These are phyloP conservation scores for Scrobipalpa atriplicella DNA, from an alignment of 2,888 invertebrate species.

Conservation along the genomic window DNA sequence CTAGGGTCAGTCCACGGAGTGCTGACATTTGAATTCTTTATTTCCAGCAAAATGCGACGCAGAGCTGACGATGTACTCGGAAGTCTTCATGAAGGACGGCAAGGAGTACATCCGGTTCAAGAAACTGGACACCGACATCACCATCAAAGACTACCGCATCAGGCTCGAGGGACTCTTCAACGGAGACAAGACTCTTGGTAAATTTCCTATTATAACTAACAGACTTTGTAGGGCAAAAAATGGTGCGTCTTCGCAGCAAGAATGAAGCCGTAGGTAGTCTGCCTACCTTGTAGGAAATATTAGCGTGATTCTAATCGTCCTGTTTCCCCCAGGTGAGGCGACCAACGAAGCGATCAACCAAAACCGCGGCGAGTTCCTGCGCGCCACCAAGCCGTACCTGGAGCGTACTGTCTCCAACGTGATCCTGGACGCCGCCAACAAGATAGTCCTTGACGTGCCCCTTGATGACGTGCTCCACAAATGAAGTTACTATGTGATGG, in stretches of 20 bases:
- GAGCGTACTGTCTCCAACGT: constrained; percentile 79
- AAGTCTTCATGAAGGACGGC: constrained; percentile 62
- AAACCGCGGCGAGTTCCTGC: constrained; percentile 82
- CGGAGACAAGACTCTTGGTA: constrained; percentile 83
- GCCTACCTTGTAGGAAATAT: background rate
- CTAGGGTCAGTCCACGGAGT: too few relatives aligned
- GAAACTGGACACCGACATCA: constrained; percentile 73
- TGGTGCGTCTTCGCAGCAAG: too few relatives aligned
- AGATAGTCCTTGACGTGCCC: constrained; percentile 77
- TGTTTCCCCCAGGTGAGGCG: constrained; percentile 64
- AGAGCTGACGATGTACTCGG: constrained; percentile 66
- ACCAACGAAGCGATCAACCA: constrained; percentile 83
- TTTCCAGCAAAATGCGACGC: constrained; percentile 79
- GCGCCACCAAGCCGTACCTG: constrained; percentile 80
- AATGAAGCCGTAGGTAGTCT: too few relatives aligned
- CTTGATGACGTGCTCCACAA: constrained; percentile 81
- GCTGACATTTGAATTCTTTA: background rate
- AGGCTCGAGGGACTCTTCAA: constrained; percentile 83
- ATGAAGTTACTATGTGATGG: constrained; percentile 33
- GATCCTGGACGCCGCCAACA: constrained; percentile 80
- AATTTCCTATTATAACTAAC: constrained; percentile 38
- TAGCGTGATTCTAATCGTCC: background rate
- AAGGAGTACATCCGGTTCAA: constrained; percentile 76
- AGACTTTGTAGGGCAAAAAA: too few relatives aligned
- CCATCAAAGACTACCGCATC: constrained; percentile 81